phyloP scores from a whole-genome alignment of 2,113 vertebrate genomes.

The Ceyx margarethae region DNA sequence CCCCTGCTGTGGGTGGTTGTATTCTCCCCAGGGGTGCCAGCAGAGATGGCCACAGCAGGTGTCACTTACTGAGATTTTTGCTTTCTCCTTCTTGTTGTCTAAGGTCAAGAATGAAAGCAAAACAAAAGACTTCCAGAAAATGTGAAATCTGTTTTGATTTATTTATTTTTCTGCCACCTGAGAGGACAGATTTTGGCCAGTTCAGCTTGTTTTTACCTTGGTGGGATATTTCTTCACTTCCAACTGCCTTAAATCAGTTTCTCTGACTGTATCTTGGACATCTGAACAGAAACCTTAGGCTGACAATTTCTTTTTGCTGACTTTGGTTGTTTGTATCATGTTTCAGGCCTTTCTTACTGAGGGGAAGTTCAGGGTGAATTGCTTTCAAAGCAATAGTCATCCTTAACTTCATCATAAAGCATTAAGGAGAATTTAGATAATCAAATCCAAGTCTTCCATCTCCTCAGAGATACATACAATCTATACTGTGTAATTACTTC shows the following conservation, averaged over 20 bases:
- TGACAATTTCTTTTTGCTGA: slow-evolving; percentile 8
- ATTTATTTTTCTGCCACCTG: neutral
- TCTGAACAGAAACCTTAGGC: slow-evolving; percentile 25
- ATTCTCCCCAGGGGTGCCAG: neutral
- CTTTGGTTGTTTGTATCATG: neutral
- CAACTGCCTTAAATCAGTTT: slow-evolving; percentile 35
- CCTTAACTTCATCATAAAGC: slow-evolving; percentile 45
- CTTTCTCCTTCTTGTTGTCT: neutral
- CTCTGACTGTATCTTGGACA: slow-evolving; percentile 5
- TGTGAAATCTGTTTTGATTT: neutral
- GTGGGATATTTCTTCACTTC: slow-evolving; percentile 19
- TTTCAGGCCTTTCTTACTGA: slow-evolving; percentile 20
- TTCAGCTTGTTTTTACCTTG: slow-evolving; percentile 9
- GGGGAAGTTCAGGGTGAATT: slow-evolving; percentile 17
- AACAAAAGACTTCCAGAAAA: neutral
- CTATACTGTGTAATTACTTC: slow-evolving; percentile 38
- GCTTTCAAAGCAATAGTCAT: slow-evolving; percentile 40
- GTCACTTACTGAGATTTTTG: neutral
- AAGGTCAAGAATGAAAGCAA: neutral
- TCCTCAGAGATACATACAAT: neutral
- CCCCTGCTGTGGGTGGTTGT: neutral
- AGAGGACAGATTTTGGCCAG: neutral
- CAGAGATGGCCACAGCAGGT: neutral
- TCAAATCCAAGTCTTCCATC: slow-evolving; percentile 43
- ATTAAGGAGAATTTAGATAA: slow-evolving; percentile 51